Conservation (phyloP, 2,113 vertebrate species). For the Tragelaphus scriptus region DNA sequence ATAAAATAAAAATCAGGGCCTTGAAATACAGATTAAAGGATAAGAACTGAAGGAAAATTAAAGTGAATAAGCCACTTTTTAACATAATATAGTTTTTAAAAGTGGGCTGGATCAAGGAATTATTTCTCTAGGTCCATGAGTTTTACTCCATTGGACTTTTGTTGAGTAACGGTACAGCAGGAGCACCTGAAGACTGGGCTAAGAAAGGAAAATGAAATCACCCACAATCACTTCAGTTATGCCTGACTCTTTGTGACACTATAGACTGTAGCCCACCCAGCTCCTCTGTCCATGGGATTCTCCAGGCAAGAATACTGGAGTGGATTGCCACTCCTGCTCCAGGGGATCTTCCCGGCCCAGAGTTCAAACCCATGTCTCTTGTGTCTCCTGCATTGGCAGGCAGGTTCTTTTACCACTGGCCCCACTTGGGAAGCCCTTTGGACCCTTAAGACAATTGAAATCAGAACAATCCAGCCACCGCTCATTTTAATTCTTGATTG, state of each 20-base stretch:
- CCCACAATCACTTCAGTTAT: fast-evolving
- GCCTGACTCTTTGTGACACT: not conserved
- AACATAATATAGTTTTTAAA: not conserved
- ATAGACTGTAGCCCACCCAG: not conserved
- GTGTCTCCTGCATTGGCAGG: not conserved
- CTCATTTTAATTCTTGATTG: not conserved
- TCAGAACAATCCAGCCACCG: not conserved
- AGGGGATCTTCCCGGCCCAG: not conserved
- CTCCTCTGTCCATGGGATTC: not conserved
- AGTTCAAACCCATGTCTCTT: not conserved
- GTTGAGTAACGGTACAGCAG: not conserved
- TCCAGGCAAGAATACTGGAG: not conserved
- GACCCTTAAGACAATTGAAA: not conserved
- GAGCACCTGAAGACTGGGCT: not conserved
- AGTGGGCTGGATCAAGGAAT: not conserved
- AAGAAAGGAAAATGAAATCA: not conserved
- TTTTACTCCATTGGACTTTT: not conserved
- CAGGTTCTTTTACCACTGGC: not conserved
- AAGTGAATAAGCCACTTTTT: not conserved
- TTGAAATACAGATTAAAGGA: not conserved
- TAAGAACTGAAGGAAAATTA: not conserved
- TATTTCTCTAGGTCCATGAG: not conserved
- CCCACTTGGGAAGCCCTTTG: not conserved
- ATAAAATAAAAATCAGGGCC: not conserved
- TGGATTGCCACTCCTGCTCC: not conserved